Conservation (phyloP, 1,140 invertebrate genomes). For the Drosophila ercepeae region DNA sequence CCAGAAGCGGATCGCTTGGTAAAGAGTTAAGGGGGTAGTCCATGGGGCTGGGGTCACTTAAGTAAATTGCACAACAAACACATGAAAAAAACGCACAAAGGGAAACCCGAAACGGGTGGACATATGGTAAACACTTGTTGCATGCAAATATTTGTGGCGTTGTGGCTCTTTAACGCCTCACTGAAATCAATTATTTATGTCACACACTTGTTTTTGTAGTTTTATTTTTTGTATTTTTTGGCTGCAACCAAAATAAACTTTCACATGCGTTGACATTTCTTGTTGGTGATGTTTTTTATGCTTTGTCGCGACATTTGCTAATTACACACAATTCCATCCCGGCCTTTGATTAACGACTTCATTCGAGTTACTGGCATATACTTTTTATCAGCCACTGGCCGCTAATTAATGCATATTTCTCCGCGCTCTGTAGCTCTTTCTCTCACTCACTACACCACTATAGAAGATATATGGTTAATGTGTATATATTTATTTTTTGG, state of each 20-base stretch:
- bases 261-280: slow-evolving; percentile 58
- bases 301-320: slow-evolving; percentile 48
- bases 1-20: slow-evolving; percentile 22
- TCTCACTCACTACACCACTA: background rate
- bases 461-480: slow-evolving; percentile 30
- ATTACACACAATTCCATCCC: slow-evolving; percentile 45
- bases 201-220: slow-evolving; percentile 30
- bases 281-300: slow-evolving; percentile 22
- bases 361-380: slow-evolving; percentile 39
- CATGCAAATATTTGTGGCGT: slow-evolving; percentile 49
- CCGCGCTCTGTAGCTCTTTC: too few relatives aligned
- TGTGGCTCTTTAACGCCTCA: slow-evolving; percentile 26
- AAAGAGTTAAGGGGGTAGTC: slow-evolving; percentile 21
- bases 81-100: slow-evolving; percentile 22
- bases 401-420: slow-evolving; percentile 59
- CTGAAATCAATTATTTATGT: slow-evolving; percentile 59
- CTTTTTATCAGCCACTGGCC: slow-evolving; percentile 24
- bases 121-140: slow-evolving; percentile 78
- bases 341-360: slow-evolving; percentile 64
- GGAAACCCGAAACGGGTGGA: slow-evolving; percentile 21
- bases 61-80: slow-evolving; percentile 42
- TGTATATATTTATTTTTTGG: slow-evolving; percentile 23
- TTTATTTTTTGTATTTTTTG: slow-evolving; percentile 20
- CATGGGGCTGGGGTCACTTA: slow-evolving; percentile 15
- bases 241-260: slow-evolving; percentile 57